Percentiles rank a stretch among this genome's conserved stretches.
These are phyloP conservation scores for Galemys pyrenaicus DNA, from an alignment of 2,113 vertebrate species.

Conservation along the genomic window DNA sequence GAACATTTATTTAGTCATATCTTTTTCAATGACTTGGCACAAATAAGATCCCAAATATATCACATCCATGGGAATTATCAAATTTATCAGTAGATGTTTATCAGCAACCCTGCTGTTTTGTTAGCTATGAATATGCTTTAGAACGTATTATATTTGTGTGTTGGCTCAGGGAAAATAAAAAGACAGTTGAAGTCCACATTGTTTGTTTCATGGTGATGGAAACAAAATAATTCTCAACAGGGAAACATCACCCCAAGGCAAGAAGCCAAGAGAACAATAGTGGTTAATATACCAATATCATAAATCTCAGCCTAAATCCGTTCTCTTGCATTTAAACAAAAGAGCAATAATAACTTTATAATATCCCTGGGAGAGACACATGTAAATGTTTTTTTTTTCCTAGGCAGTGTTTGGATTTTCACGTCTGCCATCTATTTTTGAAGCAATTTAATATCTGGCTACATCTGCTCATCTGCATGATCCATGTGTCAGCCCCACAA, in stretches of 20 bases:
- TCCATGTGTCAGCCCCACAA: constrained; percentile 6
- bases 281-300: constrained; percentile 31
- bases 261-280: constrained; percentile 32
- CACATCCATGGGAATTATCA: neutral
- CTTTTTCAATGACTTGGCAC: neutral
- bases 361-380: constrained; percentile 37
- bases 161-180: constrained; percentile 36
- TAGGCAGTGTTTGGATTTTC: constrained; percentile 32
- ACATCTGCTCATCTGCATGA: constrained; percentile 31
- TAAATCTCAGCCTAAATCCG: constrained; percentile 50
- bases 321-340: constrained; percentile 51
- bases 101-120: neutral
- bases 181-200: neutral
- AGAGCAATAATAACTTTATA: constrained; percentile 22
- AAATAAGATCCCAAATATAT: neutral
- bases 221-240: constrained; percentile 35
- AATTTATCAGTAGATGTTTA: neutral
- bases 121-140: neutral
- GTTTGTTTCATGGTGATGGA: constrained; percentile 53
- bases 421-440: constrained; percentile 57
- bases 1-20: neutral
- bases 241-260: constrained; percentile 40
- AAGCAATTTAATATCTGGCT: constrained; percentile 58
- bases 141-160: constrained; percentile 20
- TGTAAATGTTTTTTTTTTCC: constrained; percentile 45